Conservation (phyloP, 2,888 invertebrate species). For the Cecidostiba fungosa region DNA sequence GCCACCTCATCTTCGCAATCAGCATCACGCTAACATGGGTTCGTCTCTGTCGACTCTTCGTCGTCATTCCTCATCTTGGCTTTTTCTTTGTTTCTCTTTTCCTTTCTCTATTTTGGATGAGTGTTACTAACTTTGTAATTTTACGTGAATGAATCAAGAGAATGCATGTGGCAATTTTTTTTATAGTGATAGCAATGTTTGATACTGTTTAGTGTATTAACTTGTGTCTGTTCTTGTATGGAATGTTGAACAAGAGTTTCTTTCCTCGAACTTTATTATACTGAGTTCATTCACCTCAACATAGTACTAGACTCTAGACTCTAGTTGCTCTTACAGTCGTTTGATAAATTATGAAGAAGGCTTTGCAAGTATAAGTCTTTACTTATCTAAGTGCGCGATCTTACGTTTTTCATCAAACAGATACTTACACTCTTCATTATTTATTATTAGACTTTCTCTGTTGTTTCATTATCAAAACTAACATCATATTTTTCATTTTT, state of each 20-base stretch:
- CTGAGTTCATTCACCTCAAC: not conserved
- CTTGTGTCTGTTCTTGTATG: not conserved
- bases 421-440: not conserved
- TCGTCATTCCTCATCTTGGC: slow-evolving; percentile 4
- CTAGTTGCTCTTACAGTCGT: not conserved
- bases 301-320: not conserved
- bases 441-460: not conserved
- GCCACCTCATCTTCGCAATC: slow-evolving; percentile 78
- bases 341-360: not conserved
- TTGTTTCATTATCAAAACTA: not conserved
- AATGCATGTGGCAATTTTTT: not conserved
- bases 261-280: not conserved
- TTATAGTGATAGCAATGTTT: not conserved
- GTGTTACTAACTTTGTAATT: not conserved
- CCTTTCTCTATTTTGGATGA: not conserved
- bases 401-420: not conserved
- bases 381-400: not conserved
- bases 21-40: slow-evolving; percentile 79
- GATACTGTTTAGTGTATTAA: not conserved
- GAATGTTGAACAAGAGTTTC: not conserved
- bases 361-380: not conserved
- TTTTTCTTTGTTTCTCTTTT: not conserved
- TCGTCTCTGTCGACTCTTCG: slow-evolving; percentile 60
- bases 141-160: not conserved
- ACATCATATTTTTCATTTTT: not conserved